Base-by-base conservation (phyloP, 2,113 vertebrate species). In the Ceyx cyanopectus region DNA sequence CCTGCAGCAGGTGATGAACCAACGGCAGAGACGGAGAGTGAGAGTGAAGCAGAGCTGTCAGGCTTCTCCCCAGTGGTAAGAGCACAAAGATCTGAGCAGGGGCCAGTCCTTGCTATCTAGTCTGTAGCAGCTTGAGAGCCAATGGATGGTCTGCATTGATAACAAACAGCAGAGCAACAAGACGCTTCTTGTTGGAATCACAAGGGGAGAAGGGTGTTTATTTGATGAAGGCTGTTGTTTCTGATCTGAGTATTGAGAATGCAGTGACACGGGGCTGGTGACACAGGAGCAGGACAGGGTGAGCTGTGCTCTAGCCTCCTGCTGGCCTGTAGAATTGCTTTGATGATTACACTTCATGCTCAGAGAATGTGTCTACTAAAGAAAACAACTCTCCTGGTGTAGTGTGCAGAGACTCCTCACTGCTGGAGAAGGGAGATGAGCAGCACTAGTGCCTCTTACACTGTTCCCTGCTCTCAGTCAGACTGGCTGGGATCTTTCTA, bases 31-130 rank as follows among this genome's bases (percentile, higher is more conserved):
- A 99, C 99, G 0, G 99, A 99, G 96, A 99, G 99, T 4, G 99
- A 99, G 85, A 99, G 99, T 2, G 99, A 99, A 69, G 99, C 99
- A 79, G 99, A 99, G 94, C 97, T 99, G 60, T 99, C 99, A 12
- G 99, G 98, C 83, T 99, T 99, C 92, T 98, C 99, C 58, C 98
- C 99, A 3, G 98, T 99, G 98, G 99, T 99, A 97, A 97, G 98
- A 72, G 93, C 81, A 66, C 62, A 72, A 45, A 74, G 12, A 58
- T 32, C 16, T 45, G 29, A 58, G 37, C 17, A 24, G 62, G 10
- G 86, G 18, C 30, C n/a, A 68, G 21, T 56, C 46, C 19, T 10
- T 87, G 5, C 32, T 58, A 16, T 66, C 34, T 66, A 30, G 16
- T 61, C 80, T 66, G 5, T 14, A 37, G 29, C 46, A 63, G 22